phyloP scores from a whole-genome alignment of 2,113 vertebrate species.

The Istiophorus platypterus region DNA sequence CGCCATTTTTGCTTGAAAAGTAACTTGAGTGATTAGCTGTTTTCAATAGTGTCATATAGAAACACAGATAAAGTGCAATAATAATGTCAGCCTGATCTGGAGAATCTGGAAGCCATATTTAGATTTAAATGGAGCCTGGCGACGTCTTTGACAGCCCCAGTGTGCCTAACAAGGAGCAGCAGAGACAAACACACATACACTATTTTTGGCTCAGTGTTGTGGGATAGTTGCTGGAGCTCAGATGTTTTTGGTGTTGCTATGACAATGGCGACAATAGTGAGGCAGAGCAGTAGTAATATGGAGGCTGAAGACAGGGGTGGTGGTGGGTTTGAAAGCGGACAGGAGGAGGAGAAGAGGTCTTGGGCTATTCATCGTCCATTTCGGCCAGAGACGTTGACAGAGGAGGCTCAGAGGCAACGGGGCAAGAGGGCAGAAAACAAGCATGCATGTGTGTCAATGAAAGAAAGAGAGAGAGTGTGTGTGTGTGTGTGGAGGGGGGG shows the following conservation, averaged over 20 bases:
- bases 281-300: constrained; percentile 49
- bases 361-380: constrained; percentile 49
- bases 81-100: constrained; percentile 15
- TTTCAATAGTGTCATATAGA: not conserved
- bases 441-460: constrained; percentile 49
- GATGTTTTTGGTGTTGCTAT: constrained; percentile 81
- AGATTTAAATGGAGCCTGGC: constrained; percentile 11
- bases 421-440: constrained; percentile 65
- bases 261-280: constrained; percentile 75
- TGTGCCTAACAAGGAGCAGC: constrained; percentile 29
- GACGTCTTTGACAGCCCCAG: constrained; percentile 25
- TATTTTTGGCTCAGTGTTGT: constrained; percentile 61
- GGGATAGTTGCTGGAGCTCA: constrained; percentile 46
- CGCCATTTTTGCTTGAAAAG: not conserved
- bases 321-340: constrained; percentile 30
- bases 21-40: not conserved
- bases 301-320: constrained; percentile 27
- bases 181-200: constrained; percentile 31
- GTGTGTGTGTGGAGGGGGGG: not conserved
- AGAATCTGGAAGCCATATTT: constrained; percentile 32
- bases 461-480: not conserved
- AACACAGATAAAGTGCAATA: not conserved
- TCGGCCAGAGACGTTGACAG: constrained; percentile 46
- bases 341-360: constrained; percentile 45
- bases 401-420: constrained; percentile 46